A percentile compares a stretch with the other conserved stretches of the same genome.
These are phyloP conservation scores for Oxytorus armatus DNA, from an alignment of 2,888 invertebrate genomes.

Conservation along the genomic window DNA sequence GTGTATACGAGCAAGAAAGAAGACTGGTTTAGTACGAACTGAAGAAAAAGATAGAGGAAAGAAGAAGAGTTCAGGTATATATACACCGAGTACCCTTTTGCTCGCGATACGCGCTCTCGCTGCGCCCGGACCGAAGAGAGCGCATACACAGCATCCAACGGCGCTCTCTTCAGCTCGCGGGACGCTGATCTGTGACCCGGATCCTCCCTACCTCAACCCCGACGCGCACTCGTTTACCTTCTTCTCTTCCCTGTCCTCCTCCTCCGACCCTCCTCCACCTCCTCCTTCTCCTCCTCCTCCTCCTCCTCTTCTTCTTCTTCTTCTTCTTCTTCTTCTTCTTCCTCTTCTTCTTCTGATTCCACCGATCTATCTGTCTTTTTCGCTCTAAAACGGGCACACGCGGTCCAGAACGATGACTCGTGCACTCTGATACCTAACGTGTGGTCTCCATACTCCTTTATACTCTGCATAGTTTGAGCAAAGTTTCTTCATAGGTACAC, in stretches of 20 bases:
- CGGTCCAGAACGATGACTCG: constrained; percentile 60
- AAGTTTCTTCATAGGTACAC: constrained; percentile 27
- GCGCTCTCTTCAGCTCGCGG: constrained; percentile 79
- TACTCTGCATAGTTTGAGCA: constrained; percentile 28
- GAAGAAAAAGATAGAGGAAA: constrained; percentile 51
- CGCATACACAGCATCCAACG: constrained; percentile 70
- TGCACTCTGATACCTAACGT: constrained; percentile 41
- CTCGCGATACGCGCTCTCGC: constrained; percentile 83
- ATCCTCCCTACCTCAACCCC: constrained; percentile 83
- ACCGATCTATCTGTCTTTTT: constrained; percentile 54
- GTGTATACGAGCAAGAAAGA: constrained; percentile 38
- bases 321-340: constrained; percentile 28
- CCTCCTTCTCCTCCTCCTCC: constrained; percentile 55
- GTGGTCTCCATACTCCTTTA: constrained; percentile 39
- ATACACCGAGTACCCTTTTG: constrained; percentile 78
- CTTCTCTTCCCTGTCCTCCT: constrained; percentile 74
- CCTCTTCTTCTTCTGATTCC: constrained; percentile 15
- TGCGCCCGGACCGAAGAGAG: constrained; percentile 73
- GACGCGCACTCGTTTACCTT: constrained; percentile 77
- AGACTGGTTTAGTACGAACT: constrained; percentile 41
- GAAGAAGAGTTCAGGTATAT: constrained; percentile 68
- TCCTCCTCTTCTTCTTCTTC: constrained; percentile 43
- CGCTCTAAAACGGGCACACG: constrained; percentile 49
- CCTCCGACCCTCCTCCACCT: constrained; percentile 70
- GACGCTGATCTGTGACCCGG: constrained; percentile 84